Base-by-base conservation (phyloP, 1,140 invertebrate species). In the Hirudo medicinalis region DNA sequence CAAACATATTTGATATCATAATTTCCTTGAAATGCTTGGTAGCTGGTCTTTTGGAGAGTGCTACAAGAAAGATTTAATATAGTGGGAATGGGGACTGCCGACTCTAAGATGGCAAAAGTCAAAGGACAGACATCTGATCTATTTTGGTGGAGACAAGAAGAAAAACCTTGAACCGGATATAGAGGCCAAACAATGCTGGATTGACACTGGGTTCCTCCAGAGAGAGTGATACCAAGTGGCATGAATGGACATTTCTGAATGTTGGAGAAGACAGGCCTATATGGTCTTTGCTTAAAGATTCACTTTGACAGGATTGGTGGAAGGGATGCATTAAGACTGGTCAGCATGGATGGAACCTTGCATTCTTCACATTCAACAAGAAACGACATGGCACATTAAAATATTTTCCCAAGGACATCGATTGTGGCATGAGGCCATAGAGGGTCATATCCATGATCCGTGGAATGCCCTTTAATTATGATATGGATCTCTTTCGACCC, bases 161-260 rank as follows among this genome's bases (percentile, higher is more conserved):
- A 83, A 87, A 75, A 91, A 90, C 5, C 83, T 99, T 19, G 87
- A 90, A 75, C 91, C 96, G 43, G 97, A 99, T 85, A 81, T 89
- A 54, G 96, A 99, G 83, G 97, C 94, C 78, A 91, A 89, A 82
- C 78, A 89, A 72, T 87, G 91, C 73, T 92, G 91, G 90, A 76
- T 89, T 27, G 84, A 85, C 71, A 77, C 91, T 54, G 90, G 89
- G 87, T 89, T 43, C 79, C 84, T n/a, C 77, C 79, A 32, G 79
- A 83, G 36, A 80, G 93, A 78, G 87, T 99, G 72, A 80, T 99
- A 66, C 94, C 94, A 57, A 94, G 94, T 77, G 91, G 85, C 77
- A 98, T 98, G 94, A 98, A 98, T 81, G 96, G 99, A 80, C 99
- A 99, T 81, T 99, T 99, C 84, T 99, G 97, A 97, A 95, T 99